A percentile compares a stretch with the other conserved stretches of the same genome.
phyloP scores from a whole-genome alignment of 2,113 vertebrate genomes.

The Sinocyclocheilus anshuiensis region DNA sequence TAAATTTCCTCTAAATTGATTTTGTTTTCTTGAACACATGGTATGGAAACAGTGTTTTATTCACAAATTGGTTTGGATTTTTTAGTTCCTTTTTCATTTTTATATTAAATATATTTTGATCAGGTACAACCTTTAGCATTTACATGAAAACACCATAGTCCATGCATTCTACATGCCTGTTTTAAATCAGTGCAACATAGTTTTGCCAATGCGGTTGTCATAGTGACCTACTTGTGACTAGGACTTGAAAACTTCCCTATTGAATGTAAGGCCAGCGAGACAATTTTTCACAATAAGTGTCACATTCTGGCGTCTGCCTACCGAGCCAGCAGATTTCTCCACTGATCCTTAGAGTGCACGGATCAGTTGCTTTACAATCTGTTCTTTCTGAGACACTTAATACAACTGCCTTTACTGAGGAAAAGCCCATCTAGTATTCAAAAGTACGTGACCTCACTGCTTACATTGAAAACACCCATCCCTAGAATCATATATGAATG shows the following conservation, averaged over 20 bases:
- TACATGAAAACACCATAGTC: slow-evolving; percentile 3
- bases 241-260: slow-evolving; percentile 1
- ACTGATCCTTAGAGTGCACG: slow-evolving; percentile 3
- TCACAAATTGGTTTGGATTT: too few species aligned
- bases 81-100: too few species aligned
- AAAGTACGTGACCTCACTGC: not conserved
- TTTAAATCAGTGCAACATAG: not conserved
- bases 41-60: too few species aligned
- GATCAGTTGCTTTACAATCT: slow-evolving; percentile 27
- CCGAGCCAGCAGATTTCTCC: not conserved
- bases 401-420: not conserved
- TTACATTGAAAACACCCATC: not conserved
- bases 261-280: slow-evolving; percentile 12
- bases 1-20: too few species aligned
- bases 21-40: too few species aligned
- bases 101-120: not conserved
- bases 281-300: slow-evolving; percentile 19
- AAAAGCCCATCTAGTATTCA: not conserved
- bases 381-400: not conserved
- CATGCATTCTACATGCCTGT: not conserved
- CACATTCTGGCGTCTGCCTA: not conserved
- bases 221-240: slow-evolving; percentile 42
- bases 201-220: slow-evolving; percentile 40
- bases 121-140: not conserved
- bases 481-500: not conserved